These are phyloP conservation scores for Taenioides sp. DNA, from an alignment of 2,797 vertebrate genomes.

Conservation along the genomic window DNA sequence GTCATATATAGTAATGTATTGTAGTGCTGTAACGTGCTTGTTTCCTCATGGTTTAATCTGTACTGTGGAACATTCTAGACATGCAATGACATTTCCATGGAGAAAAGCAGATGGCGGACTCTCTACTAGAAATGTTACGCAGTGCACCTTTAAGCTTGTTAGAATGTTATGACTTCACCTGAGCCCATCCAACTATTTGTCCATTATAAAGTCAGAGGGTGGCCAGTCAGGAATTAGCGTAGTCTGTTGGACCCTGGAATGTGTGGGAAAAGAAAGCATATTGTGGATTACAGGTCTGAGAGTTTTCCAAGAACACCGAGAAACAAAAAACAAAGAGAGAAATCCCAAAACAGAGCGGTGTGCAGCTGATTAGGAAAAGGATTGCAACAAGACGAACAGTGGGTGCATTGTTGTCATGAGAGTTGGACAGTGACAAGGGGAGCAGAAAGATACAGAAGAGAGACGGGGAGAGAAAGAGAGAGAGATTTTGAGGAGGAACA, in stretches of 20 bases:
- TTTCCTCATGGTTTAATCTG: too few relatives aligned
- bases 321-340: background rate
- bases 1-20: too few relatives aligned
- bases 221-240: background rate
- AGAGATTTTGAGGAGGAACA: conserved; percentile 50
- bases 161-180: too few relatives aligned
- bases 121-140: too few relatives aligned
- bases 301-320: conserved; percentile 8
- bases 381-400: conserved; percentile 70
- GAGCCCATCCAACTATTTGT: too few relatives aligned
- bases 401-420: conserved; percentile 65
- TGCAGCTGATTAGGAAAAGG: conserved; percentile 64
- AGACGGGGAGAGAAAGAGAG: conserved; percentile 30
- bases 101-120: too few relatives aligned
- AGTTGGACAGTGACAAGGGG: conserved; percentile 41
- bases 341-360: conserved; percentile 28
- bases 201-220: too few relatives aligned
- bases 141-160: too few relatives aligned
- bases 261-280: conserved; percentile 27
- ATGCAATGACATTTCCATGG: too few relatives aligned
- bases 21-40: too few relatives aligned
- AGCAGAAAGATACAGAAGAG: conserved; percentile 38
- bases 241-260: background rate
- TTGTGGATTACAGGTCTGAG: conserved; percentile 38
- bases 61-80: too few relatives aligned